Base-by-base conservation (phyloP, 2,113 vertebrate species). In the Pomatorhinus ruficollis region DNA sequence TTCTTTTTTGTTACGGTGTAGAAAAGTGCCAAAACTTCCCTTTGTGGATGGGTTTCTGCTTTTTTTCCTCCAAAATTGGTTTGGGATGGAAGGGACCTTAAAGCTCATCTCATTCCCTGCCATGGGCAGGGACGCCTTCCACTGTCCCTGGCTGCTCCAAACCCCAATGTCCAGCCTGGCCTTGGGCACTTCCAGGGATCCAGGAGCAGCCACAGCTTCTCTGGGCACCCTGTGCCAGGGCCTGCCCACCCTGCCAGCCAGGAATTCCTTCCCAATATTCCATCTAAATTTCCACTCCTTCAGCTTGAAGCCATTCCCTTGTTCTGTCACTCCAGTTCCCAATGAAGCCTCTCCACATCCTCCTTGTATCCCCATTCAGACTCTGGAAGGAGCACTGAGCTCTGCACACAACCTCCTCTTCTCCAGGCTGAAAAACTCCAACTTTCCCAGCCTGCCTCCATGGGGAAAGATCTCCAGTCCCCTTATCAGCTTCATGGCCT, bases 161-260 rank as follows among this genome's bases (percentile, higher is more conserved):
- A 4, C 31, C 47, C 47, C n/a, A n/a, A n/a, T 3, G 6, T 44
- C 64, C 64, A 59, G 0, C 53, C 65, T 50, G 37, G 54, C 54
- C 45, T 82, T 12, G 30, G 37, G 0, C 79, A 60, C 10, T 70
- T 0, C 79, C 79, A 70, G 35, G 30, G 54, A 28, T 50, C 14
- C 64, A 49, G 64, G 14, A 44, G 19, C 64, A 59, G 53, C 53
- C 64, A 2, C 53, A 81, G 64, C 53, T 47, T 0, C 42, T 27
- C 53, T 23, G 64, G 28, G 42, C 15, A 44, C 5, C 12, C 39
- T 31, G 40, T 80, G 27, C 63, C 28, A 40, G 52, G 22, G 3
- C 24, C 71, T 52, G 0, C 1, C 17, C 45, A 9, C 15, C 30
- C 54, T 50, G 7, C 0, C 12, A 27, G n/a, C 1, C 3, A 57